Percentiles rank a stretch among this genome's conserved stretches.
phyloP scores from a whole-genome alignment of 2,797 vertebrate species.

The Ciconia nigra region DNA sequence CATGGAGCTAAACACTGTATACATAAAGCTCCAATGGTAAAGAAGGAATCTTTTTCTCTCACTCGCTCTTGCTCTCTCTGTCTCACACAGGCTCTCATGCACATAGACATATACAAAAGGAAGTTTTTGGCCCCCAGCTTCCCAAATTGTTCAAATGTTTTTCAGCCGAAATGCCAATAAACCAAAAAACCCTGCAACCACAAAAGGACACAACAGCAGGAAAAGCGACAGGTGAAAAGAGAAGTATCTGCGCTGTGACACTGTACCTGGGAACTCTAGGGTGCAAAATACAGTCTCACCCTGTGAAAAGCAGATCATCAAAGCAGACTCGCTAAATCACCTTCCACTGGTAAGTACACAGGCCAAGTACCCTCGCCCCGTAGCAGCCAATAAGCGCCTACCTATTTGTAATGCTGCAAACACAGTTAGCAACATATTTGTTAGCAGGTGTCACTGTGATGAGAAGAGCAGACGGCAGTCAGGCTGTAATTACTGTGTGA shows the following conservation, averaged over 20 bases:
- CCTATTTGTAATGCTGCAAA: slow-evolving; percentile 70
- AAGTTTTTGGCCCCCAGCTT: not conserved
- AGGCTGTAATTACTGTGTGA: slow-evolving; percentile 68
- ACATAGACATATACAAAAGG: not conserved
- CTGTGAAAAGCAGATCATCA: slow-evolving; percentile 29
- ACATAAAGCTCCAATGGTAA: not conserved
- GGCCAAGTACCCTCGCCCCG: not conserved
- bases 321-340: slow-evolving; percentile 31
- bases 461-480: slow-evolving; percentile 68
- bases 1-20: not conserved
- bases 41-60: not conserved
- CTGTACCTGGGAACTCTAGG: not conserved
- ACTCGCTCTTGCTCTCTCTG: not conserved
- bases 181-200: not conserved
- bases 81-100: not conserved
- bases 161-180: not conserved
- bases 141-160: not conserved
- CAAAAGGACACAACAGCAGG: not conserved
- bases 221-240: slow-evolving; percentile 24
- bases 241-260: not conserved
- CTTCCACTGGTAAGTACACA: slow-evolving; percentile 19
- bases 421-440: slow-evolving; percentile 68
- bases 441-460: slow-evolving; percentile 68
- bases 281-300: slow-evolving; percentile 17
- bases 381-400: slow-evolving; percentile 37